These are phyloP conservation scores for Gymnocheta viridis DNA, from an alignment of 2,888 invertebrate genomes.

Conservation along the genomic window DNA sequence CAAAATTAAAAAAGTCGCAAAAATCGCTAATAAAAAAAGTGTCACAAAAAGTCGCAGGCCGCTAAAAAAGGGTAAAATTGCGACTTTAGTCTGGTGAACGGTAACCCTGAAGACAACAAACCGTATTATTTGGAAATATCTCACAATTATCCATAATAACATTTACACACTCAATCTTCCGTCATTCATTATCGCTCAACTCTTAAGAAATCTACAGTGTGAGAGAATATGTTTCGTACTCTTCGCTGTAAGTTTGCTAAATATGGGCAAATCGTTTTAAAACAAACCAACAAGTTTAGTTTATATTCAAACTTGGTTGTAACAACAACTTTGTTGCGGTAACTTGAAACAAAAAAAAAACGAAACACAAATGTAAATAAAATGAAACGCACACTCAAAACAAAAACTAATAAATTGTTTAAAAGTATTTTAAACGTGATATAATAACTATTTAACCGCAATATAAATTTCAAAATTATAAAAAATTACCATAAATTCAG, in stretches of 20 bases:
- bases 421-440: slow-evolving; percentile 35
- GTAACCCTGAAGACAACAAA: too few species aligned
- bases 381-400: slow-evolving; percentile 37
- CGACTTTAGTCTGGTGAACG: too few species aligned
- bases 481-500: background rate
- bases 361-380: slow-evolving; percentile 13
- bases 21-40: too few species aligned
- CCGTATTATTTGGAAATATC: too few species aligned
- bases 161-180: background rate
- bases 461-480: slow-evolving; percentile 6
- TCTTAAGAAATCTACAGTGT: background rate
- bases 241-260: slow-evolving; percentile 33
- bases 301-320: slow-evolving; percentile 54
- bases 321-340: slow-evolving; percentile 49
- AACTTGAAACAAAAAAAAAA: background rate
- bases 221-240: slow-evolving; percentile 29
- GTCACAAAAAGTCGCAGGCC: too few species aligned
- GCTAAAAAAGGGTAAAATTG: too few species aligned
- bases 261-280: slow-evolving; percentile 35
- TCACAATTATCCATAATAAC: background rate
- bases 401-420: slow-evolving; percentile 11
- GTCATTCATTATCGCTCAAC: background rate
- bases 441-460: slow-evolving; percentile 25
- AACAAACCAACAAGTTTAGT: slow-evolving; percentile 50
- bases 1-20: too few species aligned